Percentiles rank a stretch among this genome's conserved stretches.
phyloP scores from a whole-genome alignment of 1,140 invertebrate species.

The Drosophila sp. region DNA sequence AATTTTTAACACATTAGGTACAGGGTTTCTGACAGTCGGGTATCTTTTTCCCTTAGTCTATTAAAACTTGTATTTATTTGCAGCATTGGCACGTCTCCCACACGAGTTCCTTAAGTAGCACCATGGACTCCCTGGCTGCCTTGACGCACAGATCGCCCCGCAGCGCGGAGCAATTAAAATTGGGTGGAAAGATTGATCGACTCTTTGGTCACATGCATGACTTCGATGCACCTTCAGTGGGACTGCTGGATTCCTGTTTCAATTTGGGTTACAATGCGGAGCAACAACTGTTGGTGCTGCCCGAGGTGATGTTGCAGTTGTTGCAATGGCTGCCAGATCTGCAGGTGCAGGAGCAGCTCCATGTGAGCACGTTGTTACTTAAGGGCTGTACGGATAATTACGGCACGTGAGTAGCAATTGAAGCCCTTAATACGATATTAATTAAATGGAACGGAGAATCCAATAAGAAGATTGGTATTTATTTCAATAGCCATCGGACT shows the following conservation, averaged over 20 bases:
- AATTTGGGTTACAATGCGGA: conserved; percentile 84
- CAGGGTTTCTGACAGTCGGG: no score
- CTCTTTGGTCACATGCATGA: conserved; percentile 79
- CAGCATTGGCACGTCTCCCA: conserved; percentile 72
- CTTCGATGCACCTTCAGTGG: conserved; percentile 72
- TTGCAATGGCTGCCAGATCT: conserved; percentile 84
- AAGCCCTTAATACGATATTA: no score
- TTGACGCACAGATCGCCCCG: conserved; percentile 55
- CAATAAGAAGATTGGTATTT: no score
- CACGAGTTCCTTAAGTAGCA: conserved; percentile 56
- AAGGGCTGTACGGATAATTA: conserved; percentile 85
- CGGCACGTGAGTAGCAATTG: conserved; percentile 74
- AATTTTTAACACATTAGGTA: no score
- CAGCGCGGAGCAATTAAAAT: conserved; percentile 54
- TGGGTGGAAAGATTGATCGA: conserved; percentile 65
- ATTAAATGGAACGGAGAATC: no score
- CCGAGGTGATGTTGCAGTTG: conserved; percentile 75
- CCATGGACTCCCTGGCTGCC: conserved; percentile 63
- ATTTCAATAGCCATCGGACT: no score
- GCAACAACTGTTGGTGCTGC: conserved; percentile 61
- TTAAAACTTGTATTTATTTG: no score
- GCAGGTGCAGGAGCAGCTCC: conserved; percentile 83
- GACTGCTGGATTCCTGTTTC: conserved; percentile 83
- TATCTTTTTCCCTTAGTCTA: no score
- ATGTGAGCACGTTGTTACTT: conserved; percentile 82